A percentile compares a stretch with the other conserved stretches of the same genome.
Evolutionary conservation across 2,113 vertebrate species (phyloP).

Genomic region (Anoura caudifer): DNA sequence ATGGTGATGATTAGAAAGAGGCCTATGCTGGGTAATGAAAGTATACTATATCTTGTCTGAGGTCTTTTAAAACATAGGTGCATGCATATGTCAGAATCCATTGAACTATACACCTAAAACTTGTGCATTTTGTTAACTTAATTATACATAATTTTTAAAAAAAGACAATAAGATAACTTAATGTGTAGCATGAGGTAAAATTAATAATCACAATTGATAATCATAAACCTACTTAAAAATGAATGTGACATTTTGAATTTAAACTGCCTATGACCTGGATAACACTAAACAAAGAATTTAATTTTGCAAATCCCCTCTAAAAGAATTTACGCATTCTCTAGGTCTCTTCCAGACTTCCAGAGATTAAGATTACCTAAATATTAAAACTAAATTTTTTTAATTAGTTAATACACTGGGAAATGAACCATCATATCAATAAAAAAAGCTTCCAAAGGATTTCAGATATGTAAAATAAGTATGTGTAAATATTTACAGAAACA

Average conservation of each 20-base stretch:
- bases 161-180: not conserved
- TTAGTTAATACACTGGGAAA: not conserved
- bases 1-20: not conserved
- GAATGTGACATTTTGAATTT: constrained; percentile 18
- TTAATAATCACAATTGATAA: constrained; percentile 6
- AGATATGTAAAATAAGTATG: not conserved
- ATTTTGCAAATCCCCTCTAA: not conserved
- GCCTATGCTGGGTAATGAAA: not conserved
- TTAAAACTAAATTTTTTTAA: not conserved
- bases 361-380: not conserved
- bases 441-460: not conserved
- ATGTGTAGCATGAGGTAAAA: not conserved
- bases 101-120: not conserved
- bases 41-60: not conserved
- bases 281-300: not conserved
- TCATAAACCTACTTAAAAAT: not conserved
- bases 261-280: not conserved
- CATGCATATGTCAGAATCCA: not conserved
- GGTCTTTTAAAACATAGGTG: not conserved
- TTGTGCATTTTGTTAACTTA: not conserved
- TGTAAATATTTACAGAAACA: constrained; percentile 23
- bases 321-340: not conserved
- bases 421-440: not conserved
- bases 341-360: not conserved
- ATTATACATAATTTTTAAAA: not conserved